Percentiles rank a stretch among this genome's conserved stretches.
Evolutionary conservation across 1,140 invertebrate genomes (phyloP).

Genomic region (Dendrolimus kikuchii): DNA sequence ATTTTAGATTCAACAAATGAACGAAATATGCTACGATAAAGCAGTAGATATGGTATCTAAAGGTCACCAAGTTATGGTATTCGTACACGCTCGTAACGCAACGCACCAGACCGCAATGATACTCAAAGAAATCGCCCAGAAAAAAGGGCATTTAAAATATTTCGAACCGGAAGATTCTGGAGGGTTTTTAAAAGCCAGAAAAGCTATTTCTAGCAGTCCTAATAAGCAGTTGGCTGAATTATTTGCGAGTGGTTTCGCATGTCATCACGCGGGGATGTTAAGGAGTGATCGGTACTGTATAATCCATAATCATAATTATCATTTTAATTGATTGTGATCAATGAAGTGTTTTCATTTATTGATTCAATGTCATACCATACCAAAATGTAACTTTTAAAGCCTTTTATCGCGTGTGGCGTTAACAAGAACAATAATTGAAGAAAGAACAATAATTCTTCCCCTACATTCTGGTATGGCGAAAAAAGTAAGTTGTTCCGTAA

Average conservation of each 20-base stretch:
- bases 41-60: constrained; percentile 88
- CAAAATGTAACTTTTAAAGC: too few species aligned
- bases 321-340: background rate
- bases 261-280: constrained; percentile 98
- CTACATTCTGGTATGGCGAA: too few species aligned
- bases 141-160: constrained; percentile 79
- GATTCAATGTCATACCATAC: too few species aligned
- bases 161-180: constrained; percentile 79
- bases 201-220: constrained; percentile 78
- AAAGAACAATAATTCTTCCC: too few species aligned
- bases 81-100: constrained; percentile 98
- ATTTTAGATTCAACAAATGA: constrained; percentile 87
- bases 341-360: background rate
- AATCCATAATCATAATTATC: background rate
- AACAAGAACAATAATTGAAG: too few species aligned
- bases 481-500: too few species aligned
- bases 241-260: constrained; percentile 90
- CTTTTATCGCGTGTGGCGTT: too few species aligned
- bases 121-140: constrained; percentile 83
- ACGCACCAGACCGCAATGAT: constrained; percentile 90
- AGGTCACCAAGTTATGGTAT: constrained; percentile 98
- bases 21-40: constrained; percentile 95
- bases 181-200: constrained; percentile 75
- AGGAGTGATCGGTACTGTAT: constrained; percentile 81
- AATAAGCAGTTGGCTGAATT: constrained; percentile 87